Base-by-base conservation (phyloP, 2,113 vertebrate species). In the Cisticola juncidis region DNA sequence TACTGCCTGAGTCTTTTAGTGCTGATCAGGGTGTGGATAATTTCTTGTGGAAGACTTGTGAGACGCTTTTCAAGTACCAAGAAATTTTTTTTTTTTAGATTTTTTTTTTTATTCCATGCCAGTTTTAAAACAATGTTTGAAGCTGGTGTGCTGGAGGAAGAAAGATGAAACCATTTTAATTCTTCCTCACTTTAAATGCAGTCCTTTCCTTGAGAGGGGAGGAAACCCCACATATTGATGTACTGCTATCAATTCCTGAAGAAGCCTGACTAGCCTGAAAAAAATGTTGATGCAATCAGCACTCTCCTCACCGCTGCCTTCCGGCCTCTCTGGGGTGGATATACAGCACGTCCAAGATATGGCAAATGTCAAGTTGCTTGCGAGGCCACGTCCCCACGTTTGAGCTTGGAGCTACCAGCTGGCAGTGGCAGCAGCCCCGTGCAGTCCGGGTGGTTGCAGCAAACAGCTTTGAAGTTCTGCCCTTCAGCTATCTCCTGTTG, bases 401-500 rank as follows among this genome's bases (percentile, higher is more conserved):
- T 57, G 69, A 80, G 92, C 90, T 90, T 9, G 72, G 94, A 97
- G 95, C 74, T 93, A 77, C 94, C 97, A 95, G 93, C 95, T 96
- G 96, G 94, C 96, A 86, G 81, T 16, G 57, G 95, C 84, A 53
- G 93, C 87, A 92, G 94, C 95, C 82, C 70, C 26, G 26, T 79
- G 94, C 94, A 51, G 82, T 42, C 88, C 29, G 86, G 88, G 95
- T 95, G 97, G 96, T 69, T 96, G 71, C 95, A 83, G 62, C 62
- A 82, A 90, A 47, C 6, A 25, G 69, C 98, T 98, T 98, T 98
- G 98, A 98, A 98, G 98, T 98, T 86, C 88, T 96, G 97, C 96
- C 97, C 95, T 94, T 91, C 97, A 96, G 97, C 97, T 97, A 97
- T 97, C 97, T 98, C 96, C 94, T 96, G 51, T 76, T 97, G 97